Conservation (phyloP, 30 jellyfish, hydroid and myxozoan species). For the Phacellophora camtschatica region DNA sequence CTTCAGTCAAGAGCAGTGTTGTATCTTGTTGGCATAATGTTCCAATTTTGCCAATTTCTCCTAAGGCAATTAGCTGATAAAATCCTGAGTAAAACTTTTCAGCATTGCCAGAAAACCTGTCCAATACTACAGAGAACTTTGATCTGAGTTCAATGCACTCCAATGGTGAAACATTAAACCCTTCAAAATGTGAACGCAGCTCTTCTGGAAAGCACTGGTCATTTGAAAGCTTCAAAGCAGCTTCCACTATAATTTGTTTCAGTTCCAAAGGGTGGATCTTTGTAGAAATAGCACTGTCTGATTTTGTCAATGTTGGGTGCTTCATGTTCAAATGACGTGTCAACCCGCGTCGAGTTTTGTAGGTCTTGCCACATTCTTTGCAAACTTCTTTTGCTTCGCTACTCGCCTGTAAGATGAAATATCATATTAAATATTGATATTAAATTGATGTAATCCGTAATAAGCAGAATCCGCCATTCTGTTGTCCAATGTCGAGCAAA, state of each 20-base stretch:
- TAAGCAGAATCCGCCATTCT: too few species aligned
- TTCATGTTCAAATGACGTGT: too few species aligned
- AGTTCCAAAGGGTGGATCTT: conserved; percentile 1
- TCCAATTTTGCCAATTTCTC: neutral
- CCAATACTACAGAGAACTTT: neutral
- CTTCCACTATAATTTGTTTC: neutral
- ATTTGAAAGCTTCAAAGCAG: neutral
- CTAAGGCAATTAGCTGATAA: neutral
- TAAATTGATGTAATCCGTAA: too few species aligned
- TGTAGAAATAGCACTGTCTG: too few species aligned
- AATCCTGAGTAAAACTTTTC: neutral
- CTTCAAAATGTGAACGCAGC: neutral
- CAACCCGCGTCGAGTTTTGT: too few species aligned
- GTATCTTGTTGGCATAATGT: neutral
- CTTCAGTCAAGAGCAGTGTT: neutral
- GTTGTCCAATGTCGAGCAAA: too few species aligned
- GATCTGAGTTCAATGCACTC: neutral
- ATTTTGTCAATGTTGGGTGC: too few species aligned
- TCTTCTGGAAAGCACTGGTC: neutral
- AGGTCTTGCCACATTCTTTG: too few species aligned
- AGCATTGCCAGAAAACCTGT: neutral
- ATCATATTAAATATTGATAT: too few species aligned
- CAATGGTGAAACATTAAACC: neutral
- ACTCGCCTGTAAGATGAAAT: too few species aligned
- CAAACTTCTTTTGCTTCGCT: too few species aligned